A percentile compares a stretch with the other conserved stretches of the same genome.
Evolutionary conservation across 2,797 vertebrate species (phyloP).

Genomic region (Megaceryle alcyon): DNA sequence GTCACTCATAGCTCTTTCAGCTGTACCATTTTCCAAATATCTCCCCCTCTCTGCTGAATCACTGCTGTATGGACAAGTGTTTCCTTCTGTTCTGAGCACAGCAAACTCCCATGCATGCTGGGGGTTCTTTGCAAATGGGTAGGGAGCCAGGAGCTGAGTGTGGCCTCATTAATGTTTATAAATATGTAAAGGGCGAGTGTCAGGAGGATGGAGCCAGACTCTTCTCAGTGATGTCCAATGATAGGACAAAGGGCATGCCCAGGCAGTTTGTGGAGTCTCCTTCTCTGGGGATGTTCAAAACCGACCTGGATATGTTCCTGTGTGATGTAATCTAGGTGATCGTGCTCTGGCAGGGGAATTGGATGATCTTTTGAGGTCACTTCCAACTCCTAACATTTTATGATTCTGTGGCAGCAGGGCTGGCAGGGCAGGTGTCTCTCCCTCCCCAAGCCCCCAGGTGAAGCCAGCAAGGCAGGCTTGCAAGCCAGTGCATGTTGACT

Average conservation of each 20-base stretch:
- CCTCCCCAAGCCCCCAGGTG: neutral
- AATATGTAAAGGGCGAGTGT: too few relatives aligned
- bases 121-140: neutral
- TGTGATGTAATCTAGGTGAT: too few relatives aligned
- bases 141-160: neutral
- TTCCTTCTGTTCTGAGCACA: neutral
- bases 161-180: too few relatives aligned
- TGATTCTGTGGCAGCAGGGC: neutral
- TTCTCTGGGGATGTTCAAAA: too few relatives aligned
- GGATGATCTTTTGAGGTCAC: too few relatives aligned
- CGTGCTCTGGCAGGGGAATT: too few relatives aligned
- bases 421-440: neutral
- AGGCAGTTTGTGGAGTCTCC: too few relatives aligned
- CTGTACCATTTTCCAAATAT: neutral
- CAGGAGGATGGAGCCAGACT: too few relatives aligned
- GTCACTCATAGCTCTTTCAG: neutral
- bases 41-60: neutral
- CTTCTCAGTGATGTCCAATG: too few relatives aligned
- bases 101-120: accelerated
- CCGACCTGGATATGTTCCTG: too few relatives aligned
- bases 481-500: neutral
- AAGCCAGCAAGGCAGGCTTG: neutral
- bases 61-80: neutral
- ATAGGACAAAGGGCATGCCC: too few relatives aligned
- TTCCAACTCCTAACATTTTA: too few relatives aligned